Evolutionary conservation across 2,797 vertebrate species (phyloP), one percentile per base, ranked within the genome.

Genomic region (Pipistrellus pygmaeus): DNA sequence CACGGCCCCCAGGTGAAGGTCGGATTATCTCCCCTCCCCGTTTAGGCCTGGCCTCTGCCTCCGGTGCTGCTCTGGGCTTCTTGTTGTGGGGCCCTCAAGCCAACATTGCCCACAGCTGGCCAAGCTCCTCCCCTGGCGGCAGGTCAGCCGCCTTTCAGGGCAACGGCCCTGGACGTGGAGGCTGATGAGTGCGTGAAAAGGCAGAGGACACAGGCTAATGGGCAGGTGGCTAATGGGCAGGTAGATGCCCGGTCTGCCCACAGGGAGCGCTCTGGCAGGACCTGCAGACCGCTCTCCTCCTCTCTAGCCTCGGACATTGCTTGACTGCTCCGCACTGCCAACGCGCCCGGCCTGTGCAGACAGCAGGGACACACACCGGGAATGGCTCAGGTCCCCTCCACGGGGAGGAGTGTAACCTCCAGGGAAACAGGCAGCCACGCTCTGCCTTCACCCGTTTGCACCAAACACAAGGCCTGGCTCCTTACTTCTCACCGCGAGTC

Each of bases 341-440:
- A 3, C 0, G 0, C 13, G 35, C 6, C 46, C 9, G 12, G 30
- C 27, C 69, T 6, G 23, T 14, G 51, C 64, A 41, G 55, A 51
- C 41, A 71, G 11, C 62, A 88, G 75, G 53, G 44, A 44, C 18
- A 23, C 32, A 15, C 35, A 2, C 44, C 9, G 44, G 57, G 11
- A n/a, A 51, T 2, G 21, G 53, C 25, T 60, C 64, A 9, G 1
- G 32, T 62, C 17, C 1, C 53, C 75, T 77, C 82, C 4, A 27
- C 15, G 4, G 17, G 46, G 4, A 94, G 75, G 25, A 35, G 5
- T 30, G 1, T 23, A 6, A 8, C 66, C 81, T 77, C 44, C 51
- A 48, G 27, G 44, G 23, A 88, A 73, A 81, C 71, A 44, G 32
- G 35, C 44, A 62, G 9, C 62, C 35, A 1, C 25, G 48, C 64